Conservation (phyloP, 2,888 invertebrate species). For the Pyrochroa serraticornis region DNA sequence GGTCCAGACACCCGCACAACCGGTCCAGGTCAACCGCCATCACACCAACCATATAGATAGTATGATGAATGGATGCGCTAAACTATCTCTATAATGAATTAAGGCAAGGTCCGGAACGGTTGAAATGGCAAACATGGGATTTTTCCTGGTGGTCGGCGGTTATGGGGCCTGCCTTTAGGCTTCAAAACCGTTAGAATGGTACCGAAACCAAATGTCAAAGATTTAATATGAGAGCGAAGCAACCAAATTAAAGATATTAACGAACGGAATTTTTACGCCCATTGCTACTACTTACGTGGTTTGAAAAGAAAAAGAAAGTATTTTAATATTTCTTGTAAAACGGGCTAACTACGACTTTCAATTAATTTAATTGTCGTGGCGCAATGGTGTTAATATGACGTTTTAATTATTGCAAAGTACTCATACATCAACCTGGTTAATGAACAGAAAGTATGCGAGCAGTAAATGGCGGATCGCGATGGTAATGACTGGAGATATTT, state of each 20-base stretch:
- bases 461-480: constrained; percentile 20
- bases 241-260: no score
- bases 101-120: constrained; percentile 13
- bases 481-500: constrained; percentile 20
- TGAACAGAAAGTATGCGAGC: constrained; percentile 21
- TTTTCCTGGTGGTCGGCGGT: not conserved
- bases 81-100: constrained; percentile 20
- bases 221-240: no score
- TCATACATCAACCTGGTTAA: constrained; percentile 18
- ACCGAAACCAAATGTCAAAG: no score
- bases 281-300: no score
- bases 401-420: constrained; percentile 3
- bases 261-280: no score
- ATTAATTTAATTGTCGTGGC: no score
- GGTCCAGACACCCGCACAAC: constrained; percentile 46
- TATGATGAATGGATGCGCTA: constrained; percentile 25
- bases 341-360: no score
- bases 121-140: constrained; percentile 13
- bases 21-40: constrained; percentile 38
- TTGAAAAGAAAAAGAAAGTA: no score
- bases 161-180: no score
- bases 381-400: constrained; percentile 1
- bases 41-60: constrained; percentile 19
- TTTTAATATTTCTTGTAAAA: no score
- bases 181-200: no score